phyloP scores from a whole-genome alignment of 2,888 invertebrate species.

The Agrochola circellaris region DNA sequence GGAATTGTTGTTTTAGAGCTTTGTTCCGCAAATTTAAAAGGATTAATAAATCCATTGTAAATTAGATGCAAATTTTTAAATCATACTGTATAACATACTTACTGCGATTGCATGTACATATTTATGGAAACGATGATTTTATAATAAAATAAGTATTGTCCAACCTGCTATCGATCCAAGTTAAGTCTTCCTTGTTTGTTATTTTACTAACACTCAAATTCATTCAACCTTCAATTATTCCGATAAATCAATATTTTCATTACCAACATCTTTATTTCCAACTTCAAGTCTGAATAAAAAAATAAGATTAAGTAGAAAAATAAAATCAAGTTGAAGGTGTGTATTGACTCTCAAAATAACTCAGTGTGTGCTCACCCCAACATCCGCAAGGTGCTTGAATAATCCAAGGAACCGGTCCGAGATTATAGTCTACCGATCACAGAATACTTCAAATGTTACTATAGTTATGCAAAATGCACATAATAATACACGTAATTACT shows the following conservation, averaged over 20 bases:
- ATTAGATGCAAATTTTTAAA: not conserved
- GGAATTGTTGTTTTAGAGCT: not conserved
- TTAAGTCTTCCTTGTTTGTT: not conserved
- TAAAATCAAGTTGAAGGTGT: not conserved
- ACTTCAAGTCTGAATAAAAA: conserved; percentile 8
- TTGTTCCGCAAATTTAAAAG: not conserved
- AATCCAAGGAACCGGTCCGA: conserved; percentile 51
- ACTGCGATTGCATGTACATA: no score
- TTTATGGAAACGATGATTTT: not conserved
- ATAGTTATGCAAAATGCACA: conserved; percentile 49
- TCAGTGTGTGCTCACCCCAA: conserved; percentile 42
- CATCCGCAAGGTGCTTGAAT: conserved; percentile 58
- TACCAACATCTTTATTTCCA: not conserved
- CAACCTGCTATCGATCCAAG: not conserved
- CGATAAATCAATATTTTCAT: conserved; percentile 13
- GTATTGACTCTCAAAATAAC: not conserved
- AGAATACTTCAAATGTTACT: conserved; percentile 30
- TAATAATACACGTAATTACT: conserved; percentile 17
- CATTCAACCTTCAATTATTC: conserved; percentile 26
- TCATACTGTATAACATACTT: not conserved
- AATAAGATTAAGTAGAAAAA: not conserved
- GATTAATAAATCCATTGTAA: not conserved
- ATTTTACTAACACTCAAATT: conserved; percentile 19
- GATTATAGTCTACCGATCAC: conserved; percentile 39
- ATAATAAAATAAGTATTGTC: not conserved